Evolutionary conservation across 35 echinoderm and acorn worm species (phyloP), one percentile per base, ranked within the genome.

Genomic region (Amphiura filiformis): DNA sequence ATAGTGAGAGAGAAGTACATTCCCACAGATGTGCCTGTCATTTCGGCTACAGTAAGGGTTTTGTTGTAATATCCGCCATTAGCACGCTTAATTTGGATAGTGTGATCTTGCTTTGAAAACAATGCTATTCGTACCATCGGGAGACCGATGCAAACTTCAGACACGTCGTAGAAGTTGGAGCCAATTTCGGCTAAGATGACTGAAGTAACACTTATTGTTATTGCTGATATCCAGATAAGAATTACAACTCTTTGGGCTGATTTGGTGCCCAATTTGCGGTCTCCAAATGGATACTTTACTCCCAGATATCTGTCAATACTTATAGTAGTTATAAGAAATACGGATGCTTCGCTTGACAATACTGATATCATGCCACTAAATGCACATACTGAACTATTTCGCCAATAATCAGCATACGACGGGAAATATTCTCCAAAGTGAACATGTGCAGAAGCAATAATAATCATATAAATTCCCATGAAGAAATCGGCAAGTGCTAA

Each of bases 401-500:
- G 3, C 78, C 78, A 80, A 37, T 32, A 13, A 5, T 36, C 13
- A 3, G 34, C n/a, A 15, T 80, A 36, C n/a, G 38, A 39, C 15
- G 38, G 38, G 34, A 37, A 80, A 36, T 34, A 37, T 36, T 80
- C 78, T 11, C 78, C 78, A 80, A 34, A 80, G 18, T 39, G 15
- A 1, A 80, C 14, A 80, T 80, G 2, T 36, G 78, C 78, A 17
- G 38, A 36, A 4, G 78, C 78, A 11, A 80, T 39, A 36, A 36
- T 34, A 12, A 80, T 37, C 78, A 80, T 80, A 32, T 80, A 80
- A 35, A 32, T 37, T 23, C 80, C 81, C 89, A 91, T 91, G 1
- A 91, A 42, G 18, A 91, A 84, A 36, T 91, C 89, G n/a, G 89
- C 34, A 1, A 91, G 37, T 57, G 89, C 89, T 0, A 91, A 75